Base-by-base conservation (phyloP, 2,888 invertebrate genomes). In the Andrena minutula region DNA sequence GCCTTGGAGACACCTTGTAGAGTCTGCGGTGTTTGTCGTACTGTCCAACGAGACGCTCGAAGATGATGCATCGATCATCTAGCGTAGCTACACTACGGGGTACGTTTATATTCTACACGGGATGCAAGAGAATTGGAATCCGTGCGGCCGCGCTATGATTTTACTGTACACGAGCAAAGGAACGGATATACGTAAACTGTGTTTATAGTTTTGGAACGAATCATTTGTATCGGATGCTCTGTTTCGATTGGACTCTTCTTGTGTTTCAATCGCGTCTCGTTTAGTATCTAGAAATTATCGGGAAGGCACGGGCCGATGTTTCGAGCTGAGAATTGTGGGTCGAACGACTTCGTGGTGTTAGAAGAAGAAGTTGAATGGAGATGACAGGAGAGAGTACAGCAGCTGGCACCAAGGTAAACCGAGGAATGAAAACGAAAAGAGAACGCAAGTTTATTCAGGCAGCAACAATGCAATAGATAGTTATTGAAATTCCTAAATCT, bases 381-480 rank as follows among this genome's bases (percentile, higher is more conserved):
- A 16, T 20, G 20, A 6, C 5, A 32, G 3, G 8, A 8, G 41
- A 28, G 51, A 35, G 26, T 23, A 6, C 10, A 16, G 30, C 5
- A 26, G 35, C 58, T 49, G 47, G 69, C 66, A 64, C 65, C 76
- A 65, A 65, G 3, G 35, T 23, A 32, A 68, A 56, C 35, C 51
- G 61, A 78, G 58, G 58, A 64, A 68, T 47, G 10, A 26, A 8
- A 53, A n/a, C n/a, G 26, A 3, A 26, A 61, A 53, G 1, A 53
- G 60, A 41, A 16, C 28, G 74, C 53, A 76, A 53, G 56, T 75
- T 84, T 75, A 72, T 86, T 86, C 79, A 78, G 63, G 86, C 88
- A 87, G 81, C 73, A 86, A 81, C 85, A 91, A 89, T 90, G 88
- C 89, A 89, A 91, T 89, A 89, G 87, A 86, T 89, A 89, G 84